These are phyloP conservation scores for Poecilobothrus nobilitatus DNA, from an alignment of 2,888 invertebrate species.

Conservation along the genomic window DNA sequence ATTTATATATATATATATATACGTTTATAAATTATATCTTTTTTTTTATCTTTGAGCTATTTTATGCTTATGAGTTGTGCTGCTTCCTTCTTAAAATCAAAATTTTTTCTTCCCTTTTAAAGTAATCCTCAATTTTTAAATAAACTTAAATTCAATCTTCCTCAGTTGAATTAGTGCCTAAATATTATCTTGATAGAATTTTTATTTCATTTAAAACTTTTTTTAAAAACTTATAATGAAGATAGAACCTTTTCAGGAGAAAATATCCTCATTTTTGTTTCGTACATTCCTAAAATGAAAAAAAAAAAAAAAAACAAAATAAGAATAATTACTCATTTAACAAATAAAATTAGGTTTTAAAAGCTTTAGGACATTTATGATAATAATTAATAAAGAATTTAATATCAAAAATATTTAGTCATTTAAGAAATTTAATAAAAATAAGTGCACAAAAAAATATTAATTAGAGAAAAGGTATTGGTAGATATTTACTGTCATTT, in stretches of 20 bases:
- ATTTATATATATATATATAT: neutral
- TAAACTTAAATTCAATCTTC: neutral
- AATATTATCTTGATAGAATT: neutral
- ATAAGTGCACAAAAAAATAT: no score
- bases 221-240: neutral
- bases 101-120: neutral
- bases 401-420: no score
- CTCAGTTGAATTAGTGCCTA: neutral
- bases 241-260: conserved; percentile 7
- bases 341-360: no score
- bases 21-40: neutral
- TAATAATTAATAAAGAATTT: no score
- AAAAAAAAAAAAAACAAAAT: neutral
- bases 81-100: neutral
- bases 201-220: neutral
- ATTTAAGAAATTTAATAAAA: no score
- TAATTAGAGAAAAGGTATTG: no score
- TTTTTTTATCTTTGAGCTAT: neutral
- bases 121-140: neutral
- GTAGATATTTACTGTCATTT: no score
- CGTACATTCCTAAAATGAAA: conserved; percentile 9
- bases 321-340: no score
- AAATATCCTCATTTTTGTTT: conserved; percentile 9
- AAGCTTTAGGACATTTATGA: no score
- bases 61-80: neutral